phyloP scores from a whole-genome alignment of 64 coral and sea anemone genomes.

The Anthopleura sola region DNA sequence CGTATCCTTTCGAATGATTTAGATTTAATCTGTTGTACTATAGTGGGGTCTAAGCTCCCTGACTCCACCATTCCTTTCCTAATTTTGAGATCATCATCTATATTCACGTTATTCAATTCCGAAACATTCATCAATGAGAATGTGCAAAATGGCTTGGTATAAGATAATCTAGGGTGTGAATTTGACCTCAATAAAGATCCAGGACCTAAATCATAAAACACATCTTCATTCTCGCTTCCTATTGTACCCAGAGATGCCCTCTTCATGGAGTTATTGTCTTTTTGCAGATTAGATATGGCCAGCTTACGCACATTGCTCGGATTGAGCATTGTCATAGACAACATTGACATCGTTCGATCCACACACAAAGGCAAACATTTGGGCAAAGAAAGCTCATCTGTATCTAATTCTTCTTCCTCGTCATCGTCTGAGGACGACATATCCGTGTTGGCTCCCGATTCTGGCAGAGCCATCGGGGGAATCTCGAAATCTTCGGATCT shows the following conservation, averaged over 20 bases:
- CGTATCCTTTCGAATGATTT: not conserved
- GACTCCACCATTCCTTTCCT: not conserved
- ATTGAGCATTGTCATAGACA: conserved; percentile 56
- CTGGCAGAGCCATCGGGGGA: not conserved
- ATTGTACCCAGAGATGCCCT: conserved; percentile 1
- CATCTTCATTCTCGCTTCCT: conserved; percentile 46
- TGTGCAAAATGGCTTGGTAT: conserved; percentile 47
- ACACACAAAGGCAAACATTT: conserved; percentile 33
- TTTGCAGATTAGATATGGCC: conserved; percentile 21
- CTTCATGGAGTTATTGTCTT: not conserved
- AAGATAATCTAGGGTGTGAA: conserved; percentile 51
- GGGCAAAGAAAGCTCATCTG: conserved; percentile 15
- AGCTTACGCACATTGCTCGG: conserved; percentile 56
- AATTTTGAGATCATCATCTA: conserved; percentile 49
- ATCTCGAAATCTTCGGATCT: not conserved
- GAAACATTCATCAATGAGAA: conserved; percentile 34
- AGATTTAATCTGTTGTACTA: not conserved
- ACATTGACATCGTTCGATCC: conserved; percentile 42
- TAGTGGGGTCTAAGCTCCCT: not conserved
- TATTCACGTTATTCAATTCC: conserved; percentile 46
- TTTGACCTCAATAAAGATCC: conserved; percentile 42
- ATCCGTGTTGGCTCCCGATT: conserved; percentile 21
- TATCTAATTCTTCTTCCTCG: conserved; percentile 28
- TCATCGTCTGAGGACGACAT: conserved; percentile 33
- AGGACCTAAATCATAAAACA: conserved; percentile 19